Percentiles rank a stretch among this genome's conserved stretches.
Conservation (phyloP, 2,797 vertebrate genomes). For the Takifugu rubripes region DNA sequence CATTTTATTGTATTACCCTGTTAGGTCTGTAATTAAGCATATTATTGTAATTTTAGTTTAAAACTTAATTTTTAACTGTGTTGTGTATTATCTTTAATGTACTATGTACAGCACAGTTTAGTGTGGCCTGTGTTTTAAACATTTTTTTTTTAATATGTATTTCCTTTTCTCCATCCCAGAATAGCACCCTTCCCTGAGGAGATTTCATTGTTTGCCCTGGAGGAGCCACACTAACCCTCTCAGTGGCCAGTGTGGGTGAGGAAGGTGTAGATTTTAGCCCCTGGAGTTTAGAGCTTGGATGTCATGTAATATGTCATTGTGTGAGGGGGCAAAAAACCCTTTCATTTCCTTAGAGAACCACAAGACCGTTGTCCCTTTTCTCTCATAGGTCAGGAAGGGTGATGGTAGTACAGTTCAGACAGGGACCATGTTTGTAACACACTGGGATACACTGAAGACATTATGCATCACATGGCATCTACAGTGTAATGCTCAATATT, state of each 20-base stretch:
- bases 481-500: too few relatives aligned
- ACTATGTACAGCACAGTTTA: too few relatives aligned
- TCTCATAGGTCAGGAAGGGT: constrained; percentile 7
- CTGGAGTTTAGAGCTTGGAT: constrained; percentile 27
- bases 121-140: constrained; percentile 5
- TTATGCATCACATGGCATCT: too few relatives aligned
- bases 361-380: constrained; percentile 21
- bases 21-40: too few relatives aligned
- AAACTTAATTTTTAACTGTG: too few relatives aligned
- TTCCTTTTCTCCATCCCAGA: constrained; percentile 29
- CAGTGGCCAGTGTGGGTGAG: constrained; percentile 12
- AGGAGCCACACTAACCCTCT: constrained; percentile 46
- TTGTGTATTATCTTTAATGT: too few relatives aligned
- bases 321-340: constrained; percentile 17
- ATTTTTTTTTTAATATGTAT: constrained; percentile 13
- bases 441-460: too few relatives aligned
- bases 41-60: too few relatives aligned
- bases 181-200: constrained; percentile 36
- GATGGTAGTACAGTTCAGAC: too few relatives aligned
- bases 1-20: too few relatives aligned
- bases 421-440: too few relatives aligned
- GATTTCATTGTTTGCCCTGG: constrained; percentile 33
- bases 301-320: constrained; percentile 47
- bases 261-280: constrained; percentile 16
- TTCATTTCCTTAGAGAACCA: constrained; percentile 3